Evolutionary conservation across 2,888 invertebrate genomes (phyloP).

Genomic region (Pheosia gnoma): DNA sequence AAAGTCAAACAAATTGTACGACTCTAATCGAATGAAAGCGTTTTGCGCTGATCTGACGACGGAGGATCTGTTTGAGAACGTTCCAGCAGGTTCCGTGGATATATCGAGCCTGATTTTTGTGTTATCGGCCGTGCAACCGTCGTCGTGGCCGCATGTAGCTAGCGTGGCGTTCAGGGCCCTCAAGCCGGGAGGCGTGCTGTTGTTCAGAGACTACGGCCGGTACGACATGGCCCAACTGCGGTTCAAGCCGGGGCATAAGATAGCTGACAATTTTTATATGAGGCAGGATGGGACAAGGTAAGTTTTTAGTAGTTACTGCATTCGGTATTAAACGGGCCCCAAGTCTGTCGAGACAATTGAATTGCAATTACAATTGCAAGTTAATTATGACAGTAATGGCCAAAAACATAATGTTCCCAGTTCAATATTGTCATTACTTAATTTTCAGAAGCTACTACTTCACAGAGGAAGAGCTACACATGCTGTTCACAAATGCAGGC

Average conservation of each 20-base stretch:
- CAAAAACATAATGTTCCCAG: not conserved
- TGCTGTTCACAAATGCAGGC: slow-evolving; percentile 87
- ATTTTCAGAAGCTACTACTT: slow-evolving; percentile 90
- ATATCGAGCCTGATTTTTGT: slow-evolving; percentile 97
- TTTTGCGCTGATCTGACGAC: slow-evolving; percentile 94
- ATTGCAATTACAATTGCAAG: no score
- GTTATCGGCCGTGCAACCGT: slow-evolving; percentile 96
- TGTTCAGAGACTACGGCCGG: slow-evolving; percentile 97
- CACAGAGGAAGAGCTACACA: slow-evolving; percentile 87
- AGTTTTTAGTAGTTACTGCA: not conserved
- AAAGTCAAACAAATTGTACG: slow-evolving; percentile 87
- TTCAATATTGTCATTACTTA: slow-evolving; percentile 5
- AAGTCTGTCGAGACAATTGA: no score
- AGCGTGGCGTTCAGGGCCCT: slow-evolving; percentile 87
- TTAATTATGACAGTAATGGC: no score
- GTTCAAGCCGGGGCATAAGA: slow-evolving; percentile 96
- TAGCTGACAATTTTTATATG: slow-evolving; percentile 96
- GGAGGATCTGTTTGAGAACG: slow-evolving; percentile 85
- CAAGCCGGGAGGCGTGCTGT: slow-evolving; percentile 90
- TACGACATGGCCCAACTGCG: slow-evolving; percentile 98
- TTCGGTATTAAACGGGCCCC: not conserved
- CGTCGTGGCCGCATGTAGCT: slow-evolving; percentile 87
- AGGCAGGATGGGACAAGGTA: slow-evolving; percentile 97
- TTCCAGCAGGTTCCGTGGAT: slow-evolving; percentile 85
- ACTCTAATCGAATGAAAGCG: slow-evolving; percentile 86